Base-by-base conservation (phyloP, 1,140 invertebrate genomes). In the Holcopasites calliopsidis region DNA sequence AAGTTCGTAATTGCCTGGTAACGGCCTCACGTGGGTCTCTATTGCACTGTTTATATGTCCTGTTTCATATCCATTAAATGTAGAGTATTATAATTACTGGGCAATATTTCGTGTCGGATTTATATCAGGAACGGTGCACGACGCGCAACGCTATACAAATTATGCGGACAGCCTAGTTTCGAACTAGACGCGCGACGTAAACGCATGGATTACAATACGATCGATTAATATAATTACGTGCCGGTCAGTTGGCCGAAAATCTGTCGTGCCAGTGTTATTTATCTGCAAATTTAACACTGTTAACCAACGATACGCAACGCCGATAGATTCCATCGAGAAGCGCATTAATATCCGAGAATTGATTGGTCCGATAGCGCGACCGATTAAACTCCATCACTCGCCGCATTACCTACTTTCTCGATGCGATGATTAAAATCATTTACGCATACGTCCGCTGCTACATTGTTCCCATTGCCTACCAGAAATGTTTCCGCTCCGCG, bases 281-380 rank as follows among this genome's bases (percentile, higher is more conserved):
- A 68, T 49, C 61, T 68, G 60, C 35, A 80, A 80, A 80, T 77
- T 77, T 54, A 77, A 77, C 69, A 47, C 49, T 70, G 69, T 73
- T 65, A 77, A 73, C 44, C 73, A 26, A 69, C 75, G 66, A 57
- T 44, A 50, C 64, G 58, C 66, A 60, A 47, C n/a, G n/a, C n/a
- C 23, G n/a, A n/a, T n/a, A n/a, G n/a, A 49, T 71, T 26, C 66
- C 55, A 44, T 31, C 31, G 28, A 52, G 21, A 18, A 18, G 62
- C 44, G 64, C 78, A 80, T 80, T 80, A 80, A 80, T 80, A 80
- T 73, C 69, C 69, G 76, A 55, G 38, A 77, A 80, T 80, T 62
- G 74, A 80, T 80, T 77, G 65, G 69, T 77, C 72, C 62, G 65
- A 69, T 52, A 68, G 57, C 57, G 21, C 78, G 77, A 68, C 62